Evolutionary conservation across 1,140 invertebrate genomes (phyloP).

Genomic region (Condylostylus longicornis): DNA sequence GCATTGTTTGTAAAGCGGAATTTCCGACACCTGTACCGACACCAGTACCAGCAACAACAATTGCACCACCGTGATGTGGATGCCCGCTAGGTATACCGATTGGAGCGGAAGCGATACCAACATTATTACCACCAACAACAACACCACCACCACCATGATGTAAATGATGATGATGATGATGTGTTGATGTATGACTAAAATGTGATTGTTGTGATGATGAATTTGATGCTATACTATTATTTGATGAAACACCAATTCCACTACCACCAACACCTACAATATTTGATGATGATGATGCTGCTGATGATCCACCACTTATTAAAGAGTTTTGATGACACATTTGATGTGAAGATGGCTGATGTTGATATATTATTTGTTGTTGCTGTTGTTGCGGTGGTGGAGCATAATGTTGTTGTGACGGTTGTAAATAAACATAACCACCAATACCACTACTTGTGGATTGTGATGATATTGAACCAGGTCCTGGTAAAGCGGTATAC

Average conservation of each 20-base stretch:
- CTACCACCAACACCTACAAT: not conserved
- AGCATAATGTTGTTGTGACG: slow-evolving; percentile 30
- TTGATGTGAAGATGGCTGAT: slow-evolving; percentile 21
- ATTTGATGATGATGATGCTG: slow-evolving; percentile 7
- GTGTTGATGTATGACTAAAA: slow-evolving; percentile 13
- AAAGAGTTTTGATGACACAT: slow-evolving; percentile 31
- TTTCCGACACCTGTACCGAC: slow-evolving; percentile 30
- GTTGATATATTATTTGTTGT: slow-evolving; percentile 14
- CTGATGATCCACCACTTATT: too few species aligned
- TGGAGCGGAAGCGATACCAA: slow-evolving; percentile 24
- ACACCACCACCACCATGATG: slow-evolving; percentile 7
- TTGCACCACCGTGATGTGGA: slow-evolving; percentile 31
- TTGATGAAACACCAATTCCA: not conserved
- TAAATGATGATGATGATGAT: slow-evolving; percentile 18
- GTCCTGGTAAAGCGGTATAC: slow-evolving; percentile 15
- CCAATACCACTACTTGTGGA: slow-evolving; percentile 19
- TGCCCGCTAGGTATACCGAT: slow-evolving; percentile 38
- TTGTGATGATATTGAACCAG: slow-evolving; percentile 9
- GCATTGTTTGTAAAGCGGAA: slow-evolving; percentile 36
- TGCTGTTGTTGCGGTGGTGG: slow-evolving; percentile 19
- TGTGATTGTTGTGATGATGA: not conserved
- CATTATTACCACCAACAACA: slow-evolving; percentile 5
- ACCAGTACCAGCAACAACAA: slow-evolving; percentile 28
- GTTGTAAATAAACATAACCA: slow-evolving; percentile 27
- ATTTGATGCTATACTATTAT: not conserved